These are phyloP conservation scores for Anas flavirostris DNA, from an alignment of 2,797 vertebrate species.

Conservation along the genomic window DNA sequence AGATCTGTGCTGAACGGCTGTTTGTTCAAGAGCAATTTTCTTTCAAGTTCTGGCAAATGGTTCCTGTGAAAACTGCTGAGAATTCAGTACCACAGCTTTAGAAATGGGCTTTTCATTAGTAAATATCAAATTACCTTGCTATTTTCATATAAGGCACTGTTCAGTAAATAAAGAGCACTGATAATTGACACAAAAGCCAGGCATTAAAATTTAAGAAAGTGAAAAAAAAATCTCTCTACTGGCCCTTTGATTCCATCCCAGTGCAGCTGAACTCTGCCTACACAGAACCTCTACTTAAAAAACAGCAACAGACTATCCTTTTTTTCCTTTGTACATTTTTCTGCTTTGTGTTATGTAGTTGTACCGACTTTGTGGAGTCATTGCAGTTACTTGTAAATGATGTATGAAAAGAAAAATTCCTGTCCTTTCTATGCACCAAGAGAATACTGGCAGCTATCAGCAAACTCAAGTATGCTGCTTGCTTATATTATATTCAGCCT, in stretches of 20 bases:
- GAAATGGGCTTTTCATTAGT: slow-evolving; percentile 37
- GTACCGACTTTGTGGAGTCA: slow-evolving; percentile 46
- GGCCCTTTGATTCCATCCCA: slow-evolving; percentile 40
- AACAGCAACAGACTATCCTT: slow-evolving; percentile 22
- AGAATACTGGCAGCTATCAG: slow-evolving; percentile 22
- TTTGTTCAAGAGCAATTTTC: slow-evolving; percentile 9
- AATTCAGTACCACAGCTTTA: neutral
- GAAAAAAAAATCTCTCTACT: neutral
- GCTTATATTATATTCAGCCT: neutral
- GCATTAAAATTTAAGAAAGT: slow-evolving; percentile 37
- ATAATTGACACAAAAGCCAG: slow-evolving; percentile 47
- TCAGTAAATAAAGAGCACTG: slow-evolving; percentile 39
- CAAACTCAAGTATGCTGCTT: neutral
- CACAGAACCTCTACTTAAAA: slow-evolving; percentile 55
- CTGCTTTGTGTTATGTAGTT: slow-evolving; percentile 31
- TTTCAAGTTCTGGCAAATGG: slow-evolving; percentile 24
- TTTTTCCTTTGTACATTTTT: slow-evolving; percentile 43
- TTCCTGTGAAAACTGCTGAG: slow-evolving; percentile 7
- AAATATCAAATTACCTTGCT: slow-evolving; percentile 43
- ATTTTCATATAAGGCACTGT: slow-evolving; percentile 19
- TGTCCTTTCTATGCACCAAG: slow-evolving; percentile 1
- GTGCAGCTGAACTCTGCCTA: slow-evolving; percentile 43
- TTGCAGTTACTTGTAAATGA: slow-evolving; percentile 64
- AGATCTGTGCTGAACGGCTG: neutral
- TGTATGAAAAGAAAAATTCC: slow-evolving; percentile 52